A percentile compares a stretch with the other conserved stretches of the same genome.
phyloP scores from a whole-genome alignment of 2,113 vertebrate genomes.

The Poeciliopsis prolifica region DNA sequence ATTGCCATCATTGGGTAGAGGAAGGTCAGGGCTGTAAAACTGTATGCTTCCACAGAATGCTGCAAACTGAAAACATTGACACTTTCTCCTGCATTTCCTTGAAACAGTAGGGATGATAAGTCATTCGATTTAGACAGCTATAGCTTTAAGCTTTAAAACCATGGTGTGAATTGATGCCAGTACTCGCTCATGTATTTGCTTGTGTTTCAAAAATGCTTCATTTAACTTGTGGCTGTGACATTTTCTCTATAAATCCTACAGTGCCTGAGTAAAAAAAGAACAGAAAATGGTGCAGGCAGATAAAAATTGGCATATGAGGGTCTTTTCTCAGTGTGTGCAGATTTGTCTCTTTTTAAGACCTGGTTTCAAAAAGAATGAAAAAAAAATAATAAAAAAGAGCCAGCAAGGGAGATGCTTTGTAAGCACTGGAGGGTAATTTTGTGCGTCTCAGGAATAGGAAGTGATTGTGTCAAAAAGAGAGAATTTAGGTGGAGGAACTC shows the following conservation, averaged over 20 bases:
- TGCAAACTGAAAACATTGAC: too few species aligned
- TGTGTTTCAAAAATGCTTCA: slow-evolving; percentile 30
- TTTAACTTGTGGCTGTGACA: slow-evolving; percentile 11
- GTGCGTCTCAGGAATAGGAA: slow-evolving; percentile 67
- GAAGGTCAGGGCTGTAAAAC: too few species aligned
- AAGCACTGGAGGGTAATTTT: slow-evolving; percentile 21
- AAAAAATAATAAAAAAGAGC: background rate
- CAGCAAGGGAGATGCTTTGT: slow-evolving; percentile 15
- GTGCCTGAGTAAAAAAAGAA: slow-evolving; percentile 29
- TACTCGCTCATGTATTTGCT: slow-evolving; percentile 9
- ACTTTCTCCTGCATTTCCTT: background rate
- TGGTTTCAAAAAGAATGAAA: slow-evolving; percentile 3
- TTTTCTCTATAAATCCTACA: slow-evolving; percentile 19
- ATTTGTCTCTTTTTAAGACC: slow-evolving; percentile 9
- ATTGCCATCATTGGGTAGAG: too few species aligned
- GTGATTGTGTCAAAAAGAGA: slow-evolving; percentile 52
- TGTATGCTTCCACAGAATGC: too few species aligned
- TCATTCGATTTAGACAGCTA: background rate
- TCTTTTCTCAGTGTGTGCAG: background rate
- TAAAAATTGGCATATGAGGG: slow-evolving; percentile 22
- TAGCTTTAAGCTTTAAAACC: background rate
- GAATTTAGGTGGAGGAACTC: slow-evolving; percentile 41
- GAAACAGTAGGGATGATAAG: background rate
- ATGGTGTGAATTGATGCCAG: background rate
- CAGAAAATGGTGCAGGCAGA: slow-evolving; percentile 2